Base-by-base conservation (phyloP, 2,888 invertebrate species). In the Drosophila barbarae region DNA sequence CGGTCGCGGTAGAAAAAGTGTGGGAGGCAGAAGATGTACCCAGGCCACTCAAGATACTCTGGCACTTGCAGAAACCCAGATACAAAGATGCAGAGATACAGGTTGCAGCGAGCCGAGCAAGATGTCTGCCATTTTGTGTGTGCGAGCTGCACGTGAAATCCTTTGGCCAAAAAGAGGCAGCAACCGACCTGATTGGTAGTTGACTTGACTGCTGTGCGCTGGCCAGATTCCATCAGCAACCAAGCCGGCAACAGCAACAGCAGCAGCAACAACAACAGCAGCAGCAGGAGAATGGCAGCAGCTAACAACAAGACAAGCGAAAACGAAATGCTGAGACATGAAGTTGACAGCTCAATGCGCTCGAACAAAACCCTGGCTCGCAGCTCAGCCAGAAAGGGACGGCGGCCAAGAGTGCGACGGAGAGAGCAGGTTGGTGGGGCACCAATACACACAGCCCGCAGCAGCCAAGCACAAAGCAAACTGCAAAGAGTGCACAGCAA, bases 281-380 rank as follows among this genome's bases (percentile, higher is more conserved):
- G 56, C 64, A 72, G 34, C 64, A 74, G 39, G 64, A 69, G 21
- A 55, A 57, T 15, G 59, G 26, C 69, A 80, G 36, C 67, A 77
- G 60, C 63, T 63, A 74, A 64, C 63, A 60, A 63, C 59, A 70
- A 70, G 64, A 69, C 72, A 72, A 85, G 79, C 83, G 85, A 84
- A 79, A 82, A 86, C 85, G 84, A 86, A 82, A 82, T 80, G 85
- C 84, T 77, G 84, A 86, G 86, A 86, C 82, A 86, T 86, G 85
- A 85, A 86, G 82, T 82, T 86, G 86, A 82, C 86, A 86, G 86
- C 86, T 86, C 87, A 87, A 86, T 86, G 88, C 87, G 77, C 87
- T 81, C 75, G 81, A 86, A 85, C 84, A 85, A 83, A 85, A 85
- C 84, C 73, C 82, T 68, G 67, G 41, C 44, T 36, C 12, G 51